Evolutionary conservation across 2,888 invertebrate species (phyloP).

Genomic region (Mimas tiliae): DNA sequence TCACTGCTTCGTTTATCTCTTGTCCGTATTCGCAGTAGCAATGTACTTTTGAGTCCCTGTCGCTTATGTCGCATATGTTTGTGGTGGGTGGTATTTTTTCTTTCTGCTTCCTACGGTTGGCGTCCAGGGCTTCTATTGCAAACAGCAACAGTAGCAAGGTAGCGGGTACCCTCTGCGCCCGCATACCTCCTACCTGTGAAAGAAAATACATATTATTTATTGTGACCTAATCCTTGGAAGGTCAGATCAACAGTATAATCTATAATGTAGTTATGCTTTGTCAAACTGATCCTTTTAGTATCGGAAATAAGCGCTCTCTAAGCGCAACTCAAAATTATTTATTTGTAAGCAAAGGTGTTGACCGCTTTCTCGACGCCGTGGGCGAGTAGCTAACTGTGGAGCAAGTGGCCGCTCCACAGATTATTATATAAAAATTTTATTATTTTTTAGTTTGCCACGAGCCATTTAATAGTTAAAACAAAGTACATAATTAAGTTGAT

Average conservation of each 20-base stretch:
- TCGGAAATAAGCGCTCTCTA: too few relatives aligned
- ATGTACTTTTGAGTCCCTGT: constrained; percentile 84
- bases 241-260: background rate
- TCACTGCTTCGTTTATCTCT: constrained; percentile 84
- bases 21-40: constrained; percentile 88
- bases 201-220: constrained; percentile 42
- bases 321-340: too few relatives aligned
- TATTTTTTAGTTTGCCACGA: too few relatives aligned
- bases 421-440: too few relatives aligned
- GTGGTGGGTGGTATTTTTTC: constrained; percentile 64
- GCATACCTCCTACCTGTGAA: constrained; percentile 81
- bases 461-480: too few relatives aligned
- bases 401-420: too few relatives aligned
- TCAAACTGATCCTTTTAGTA: background rate
- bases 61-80: constrained; percentile 85
- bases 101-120: constrained; percentile 76
- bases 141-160: constrained; percentile 80
- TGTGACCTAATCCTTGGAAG: background rate
- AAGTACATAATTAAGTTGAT: too few relatives aligned
- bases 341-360: too few relatives aligned
- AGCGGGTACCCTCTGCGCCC: constrained; percentile 79
- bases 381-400: too few relatives aligned
- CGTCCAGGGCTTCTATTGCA: constrained; percentile 76
- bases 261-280: background rate
- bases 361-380: too few relatives aligned